Conservation (phyloP, 2,888 invertebrate genomes). For the Sisyra nigra region DNA sequence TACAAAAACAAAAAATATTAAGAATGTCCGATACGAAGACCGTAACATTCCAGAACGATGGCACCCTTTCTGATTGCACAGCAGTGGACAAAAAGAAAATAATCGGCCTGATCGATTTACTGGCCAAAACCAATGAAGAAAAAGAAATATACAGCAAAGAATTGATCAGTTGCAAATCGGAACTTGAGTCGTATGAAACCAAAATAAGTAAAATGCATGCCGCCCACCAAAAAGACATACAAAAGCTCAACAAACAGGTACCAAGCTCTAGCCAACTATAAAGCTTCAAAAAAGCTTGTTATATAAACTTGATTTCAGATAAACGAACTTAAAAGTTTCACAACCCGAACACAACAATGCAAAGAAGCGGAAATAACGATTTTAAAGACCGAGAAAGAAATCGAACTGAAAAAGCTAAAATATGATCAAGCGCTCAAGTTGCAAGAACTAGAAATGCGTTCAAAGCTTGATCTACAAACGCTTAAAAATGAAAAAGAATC, state of each 20-base stretch:
- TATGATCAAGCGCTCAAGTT: not conserved
- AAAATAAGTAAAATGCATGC: constrained; percentile 1
- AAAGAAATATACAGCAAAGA: constrained; percentile 13
- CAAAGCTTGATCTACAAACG: not conserved
- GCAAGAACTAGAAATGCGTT: not conserved
- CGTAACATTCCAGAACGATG: too few species aligned
- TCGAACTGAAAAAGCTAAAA: constrained; percentile 4
- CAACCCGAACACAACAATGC: too few species aligned
- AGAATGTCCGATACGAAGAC: too few species aligned
- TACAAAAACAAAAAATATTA: not conserved
- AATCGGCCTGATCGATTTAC: constrained; percentile 13
- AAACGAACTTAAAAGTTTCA: too few species aligned
- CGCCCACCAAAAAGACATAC: not conserved
- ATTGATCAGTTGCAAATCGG: constrained; percentile 5
- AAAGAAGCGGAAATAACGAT: not conserved
- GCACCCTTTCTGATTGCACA: not conserved
- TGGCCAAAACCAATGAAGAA: constrained; percentile 12
- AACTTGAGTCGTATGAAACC: not conserved
- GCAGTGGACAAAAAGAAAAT: constrained; percentile 10
- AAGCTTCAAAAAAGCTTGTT: too few species aligned
- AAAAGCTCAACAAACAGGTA: constrained; percentile 1
- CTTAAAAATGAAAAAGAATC: not conserved
- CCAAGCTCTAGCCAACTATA: not conserved
- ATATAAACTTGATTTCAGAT: too few species aligned
- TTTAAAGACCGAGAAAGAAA: constrained; percentile 1